Evolutionary conservation across 1,140 invertebrate species (phyloP).

Genomic region (Orussus abietinus): DNA sequence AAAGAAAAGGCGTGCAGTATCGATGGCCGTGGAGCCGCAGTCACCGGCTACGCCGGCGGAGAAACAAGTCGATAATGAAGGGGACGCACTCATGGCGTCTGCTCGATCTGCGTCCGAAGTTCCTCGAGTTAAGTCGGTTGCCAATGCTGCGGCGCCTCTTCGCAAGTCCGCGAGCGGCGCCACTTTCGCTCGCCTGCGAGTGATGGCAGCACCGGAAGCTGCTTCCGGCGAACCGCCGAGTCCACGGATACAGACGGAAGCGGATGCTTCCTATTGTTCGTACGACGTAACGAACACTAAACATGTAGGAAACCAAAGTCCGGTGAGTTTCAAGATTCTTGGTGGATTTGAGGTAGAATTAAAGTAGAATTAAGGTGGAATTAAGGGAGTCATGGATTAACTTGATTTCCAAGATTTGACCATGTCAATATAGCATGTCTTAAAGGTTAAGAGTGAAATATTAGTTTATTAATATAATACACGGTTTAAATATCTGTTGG

Average conservation of each 20-base stretch:
- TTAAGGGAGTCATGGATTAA: too few relatives aligned
- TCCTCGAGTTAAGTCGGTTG: conserved; percentile 35
- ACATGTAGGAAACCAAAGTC: conserved; percentile 48
- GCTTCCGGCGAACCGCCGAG: conserved; percentile 52
- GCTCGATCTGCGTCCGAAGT: conserved; percentile 51
- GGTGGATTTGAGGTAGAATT: too few relatives aligned
- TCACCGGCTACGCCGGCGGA: conserved; percentile 39
- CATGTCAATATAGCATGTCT: too few relatives aligned
- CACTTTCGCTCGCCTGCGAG: conserved; percentile 46
- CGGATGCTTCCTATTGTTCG: conserved; percentile 59
- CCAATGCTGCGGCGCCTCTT: conserved; percentile 40
- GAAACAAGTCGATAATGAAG: conserved; percentile 53
- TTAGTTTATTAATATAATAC: too few relatives aligned
- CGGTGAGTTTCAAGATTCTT: too few relatives aligned
- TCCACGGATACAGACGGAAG: conserved; percentile 57
- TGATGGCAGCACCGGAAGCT: conserved; percentile 39
- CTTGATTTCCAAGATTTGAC: too few relatives aligned
- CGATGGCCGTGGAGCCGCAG: conserved; percentile 53
- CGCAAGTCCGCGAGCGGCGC: conserved; percentile 48
- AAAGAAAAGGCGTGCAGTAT: conserved; percentile 55
- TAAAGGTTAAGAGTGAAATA: too few relatives aligned
- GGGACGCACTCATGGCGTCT: conserved; percentile 54
- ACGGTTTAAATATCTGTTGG: too few relatives aligned
- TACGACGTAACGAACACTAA: conserved; percentile 49
- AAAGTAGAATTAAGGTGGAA: too few relatives aligned